Percentiles rank a stretch among this genome's conserved stretches.
phyloP scores from a whole-genome alignment of 2,888 invertebrate genomes.

The Schrankia costaestrigalis region DNA sequence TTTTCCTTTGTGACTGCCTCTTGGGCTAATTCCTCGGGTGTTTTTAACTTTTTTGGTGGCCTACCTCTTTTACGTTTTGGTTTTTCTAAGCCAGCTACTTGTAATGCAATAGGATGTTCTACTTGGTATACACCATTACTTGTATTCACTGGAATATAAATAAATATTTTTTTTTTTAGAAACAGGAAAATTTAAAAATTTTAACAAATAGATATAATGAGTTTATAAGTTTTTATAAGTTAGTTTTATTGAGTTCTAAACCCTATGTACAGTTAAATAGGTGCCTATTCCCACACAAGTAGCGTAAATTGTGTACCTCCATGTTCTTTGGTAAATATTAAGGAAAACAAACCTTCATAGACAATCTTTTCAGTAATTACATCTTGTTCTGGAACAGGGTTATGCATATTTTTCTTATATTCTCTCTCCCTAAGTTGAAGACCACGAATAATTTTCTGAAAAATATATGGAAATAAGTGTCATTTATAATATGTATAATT shows the following conservation, averaged over 20 bases:
- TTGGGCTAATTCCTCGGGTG: slow-evolving; percentile 55
- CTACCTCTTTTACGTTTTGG: slow-evolving; percentile 86
- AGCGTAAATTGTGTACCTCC: neutral
- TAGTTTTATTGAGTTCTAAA: no score
- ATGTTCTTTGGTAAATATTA: neutral
- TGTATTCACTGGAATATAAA: slow-evolving; percentile 74
- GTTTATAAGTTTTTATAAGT: no score
- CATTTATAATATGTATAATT: slow-evolving; percentile 3
- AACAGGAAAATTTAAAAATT: neutral
- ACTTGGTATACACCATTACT: slow-evolving; percentile 82
- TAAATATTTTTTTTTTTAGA: neutral
- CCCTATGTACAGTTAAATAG: no score
- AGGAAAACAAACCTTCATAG: slow-evolving; percentile 51
- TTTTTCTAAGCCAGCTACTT: slow-evolving; percentile 83
- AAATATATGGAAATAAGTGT: slow-evolving; percentile 13
- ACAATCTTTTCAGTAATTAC: slow-evolving; percentile 57
- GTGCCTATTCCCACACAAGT: no score
- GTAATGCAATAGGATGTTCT: slow-evolving; percentile 83
- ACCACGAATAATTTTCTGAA: slow-evolving; percentile 67
- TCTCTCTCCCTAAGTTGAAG: slow-evolving; percentile 61
- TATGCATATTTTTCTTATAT: slow-evolving; percentile 54
- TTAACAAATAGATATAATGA: no score
- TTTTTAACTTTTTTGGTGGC: slow-evolving; percentile 81
- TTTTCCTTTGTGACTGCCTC: slow-evolving; percentile 42
- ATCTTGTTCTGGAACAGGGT: slow-evolving; percentile 37